Base-by-base conservation (phyloP, 2,888 invertebrate species). In the Alloscopus bannaensis region DNA sequence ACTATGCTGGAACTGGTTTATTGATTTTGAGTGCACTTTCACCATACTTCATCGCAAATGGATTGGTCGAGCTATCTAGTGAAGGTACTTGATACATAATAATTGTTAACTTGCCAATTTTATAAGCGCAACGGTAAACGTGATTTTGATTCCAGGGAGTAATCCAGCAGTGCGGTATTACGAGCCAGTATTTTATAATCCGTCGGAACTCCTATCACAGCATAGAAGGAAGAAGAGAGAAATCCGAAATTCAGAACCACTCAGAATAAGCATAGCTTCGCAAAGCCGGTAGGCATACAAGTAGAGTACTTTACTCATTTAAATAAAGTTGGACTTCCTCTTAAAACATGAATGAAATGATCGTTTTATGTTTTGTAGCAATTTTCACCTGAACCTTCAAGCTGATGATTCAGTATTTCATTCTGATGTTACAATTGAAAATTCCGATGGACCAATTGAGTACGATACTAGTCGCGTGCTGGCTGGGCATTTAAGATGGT, bases 401-500 rank as follows among this genome's bases (percentile, higher is more conserved):
- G 94, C 94, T 84, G 94, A 95, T 88, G 90, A 91, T 84, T 91
- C 91, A 40, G 91, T 95, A 85, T 95, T 94, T 89, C 91, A 94
- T 83, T 92, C 93, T 65, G 94, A 93, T 87, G 93, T 93, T 70
- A 91, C 93, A 87, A 93, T 95, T 88, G 94, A 95, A 89, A 88
- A 87, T 65, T 92, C 93, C 13, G 89, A 90, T 62, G 93, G 94
- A 66, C 91, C 91, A 83, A 89, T 94, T 85, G 89, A 91, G 85
- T 94, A 93, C 89, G 93, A 94, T 90, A 91, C 92, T 70, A 91
- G 91, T 73, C 92, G 92, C 85, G 92, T 93, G 85, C 94, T 95
- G 89, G 91, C 91, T 55, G 96, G 96, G 84, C 91, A 91, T 85
- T 90, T 95, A n/a, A 83, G 93, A 94, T 92, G 95, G 95, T 94